Percentiles rank a stretch among this genome's conserved stretches.
phyloP scores from a whole-genome alignment of 2,888 invertebrate genomes.

The Hirtodrosophila cameraria region DNA sequence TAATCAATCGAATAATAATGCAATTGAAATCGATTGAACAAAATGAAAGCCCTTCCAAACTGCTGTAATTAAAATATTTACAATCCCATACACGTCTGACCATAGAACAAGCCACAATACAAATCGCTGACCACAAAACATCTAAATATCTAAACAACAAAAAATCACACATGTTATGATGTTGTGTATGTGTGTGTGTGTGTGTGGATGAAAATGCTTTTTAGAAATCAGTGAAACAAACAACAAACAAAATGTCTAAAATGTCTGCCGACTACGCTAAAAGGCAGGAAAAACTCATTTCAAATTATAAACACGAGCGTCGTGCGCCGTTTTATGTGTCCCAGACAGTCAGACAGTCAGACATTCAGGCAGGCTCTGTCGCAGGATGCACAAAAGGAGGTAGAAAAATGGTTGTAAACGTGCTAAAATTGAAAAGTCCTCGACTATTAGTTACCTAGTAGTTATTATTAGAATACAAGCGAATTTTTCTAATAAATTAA shows the following conservation, averaged over 20 bases:
- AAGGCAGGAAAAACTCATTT: slow-evolving; percentile 74
- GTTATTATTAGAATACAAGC: too few species aligned
- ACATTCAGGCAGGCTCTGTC: slow-evolving; percentile 23
- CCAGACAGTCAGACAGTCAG: slow-evolving; percentile 26
- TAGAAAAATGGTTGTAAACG: slow-evolving; percentile 1
- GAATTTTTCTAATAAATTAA: too few species aligned
- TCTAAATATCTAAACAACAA: slow-evolving; percentile 10
- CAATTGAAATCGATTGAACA: slow-evolving; percentile 31
- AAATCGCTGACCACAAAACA: slow-evolving; percentile 53
- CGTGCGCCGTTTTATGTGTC: slow-evolving; percentile 47
- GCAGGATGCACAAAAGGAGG: slow-evolving; percentile 23
- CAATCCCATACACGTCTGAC: slow-evolving; percentile 25
- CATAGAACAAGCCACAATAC: slow-evolving; percentile 7
- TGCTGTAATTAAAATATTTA: slow-evolving; percentile 14
- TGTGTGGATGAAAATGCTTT: slow-evolving; percentile 32
- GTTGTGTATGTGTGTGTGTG: background rate
- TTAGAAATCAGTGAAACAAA: slow-evolving; percentile 51
- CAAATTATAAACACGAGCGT: slow-evolving; percentile 72
- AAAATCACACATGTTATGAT: background rate
- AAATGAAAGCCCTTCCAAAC: slow-evolving; percentile 7
- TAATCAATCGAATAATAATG: slow-evolving; percentile 46
- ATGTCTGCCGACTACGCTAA: slow-evolving; percentile 51
- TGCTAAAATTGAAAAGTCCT: background rate
- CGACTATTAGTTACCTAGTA: slow-evolving; percentile 6
- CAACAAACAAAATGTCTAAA: slow-evolving; percentile 48